These are phyloP conservation scores for Camptogramma bilineatum DNA, from an alignment of 2,888 invertebrate species.

Conservation along the genomic window DNA sequence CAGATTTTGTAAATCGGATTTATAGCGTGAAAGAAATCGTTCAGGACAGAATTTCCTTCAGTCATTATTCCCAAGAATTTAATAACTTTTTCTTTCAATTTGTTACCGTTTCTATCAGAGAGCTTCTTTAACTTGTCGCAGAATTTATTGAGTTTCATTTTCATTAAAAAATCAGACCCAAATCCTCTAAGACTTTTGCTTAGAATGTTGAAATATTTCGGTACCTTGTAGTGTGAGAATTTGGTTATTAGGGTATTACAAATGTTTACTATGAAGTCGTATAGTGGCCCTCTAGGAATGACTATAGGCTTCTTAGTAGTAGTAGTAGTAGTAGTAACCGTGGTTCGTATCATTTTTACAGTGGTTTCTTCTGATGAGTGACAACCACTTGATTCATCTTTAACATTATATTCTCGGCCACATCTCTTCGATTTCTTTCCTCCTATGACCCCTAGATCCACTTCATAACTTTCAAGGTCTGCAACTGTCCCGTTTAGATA, in stretches of 20 bases:
- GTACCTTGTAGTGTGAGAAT: constrained; percentile 49
- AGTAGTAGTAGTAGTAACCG: constrained; percentile 22
- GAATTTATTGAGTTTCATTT: constrained; percentile 53
- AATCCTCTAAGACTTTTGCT: constrained; percentile 52
- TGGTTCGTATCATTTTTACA: constrained; percentile 7
- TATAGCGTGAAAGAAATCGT: constrained; percentile 57
- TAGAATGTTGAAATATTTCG: constrained; percentile 56
- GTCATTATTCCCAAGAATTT: constrained; percentile 53
- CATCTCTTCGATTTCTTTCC: constrained; percentile 19
- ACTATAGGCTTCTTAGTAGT: constrained; percentile 34
- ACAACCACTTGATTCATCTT: constrained; percentile 23
- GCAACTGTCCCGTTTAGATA: not conserved
- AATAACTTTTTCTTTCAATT: constrained; percentile 50
- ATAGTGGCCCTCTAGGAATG: constrained; percentile 59
- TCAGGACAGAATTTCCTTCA: constrained; percentile 50
- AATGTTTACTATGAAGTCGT: constrained; percentile 60
- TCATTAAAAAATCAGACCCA: constrained; percentile 52
- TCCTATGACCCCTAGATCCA: not conserved
- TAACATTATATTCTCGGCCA: not conserved
- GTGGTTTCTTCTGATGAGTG: constrained; percentile 29
- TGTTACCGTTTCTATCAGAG: constrained; percentile 48
- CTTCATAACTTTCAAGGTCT: constrained; percentile 1
- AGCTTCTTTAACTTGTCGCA: constrained; percentile 50
- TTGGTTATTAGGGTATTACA: constrained; percentile 57
- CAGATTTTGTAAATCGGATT: constrained; percentile 57